Base-by-base conservation (phyloP, 2,113 vertebrate species). In the Cyphomyrus plagiostoma region DNA sequence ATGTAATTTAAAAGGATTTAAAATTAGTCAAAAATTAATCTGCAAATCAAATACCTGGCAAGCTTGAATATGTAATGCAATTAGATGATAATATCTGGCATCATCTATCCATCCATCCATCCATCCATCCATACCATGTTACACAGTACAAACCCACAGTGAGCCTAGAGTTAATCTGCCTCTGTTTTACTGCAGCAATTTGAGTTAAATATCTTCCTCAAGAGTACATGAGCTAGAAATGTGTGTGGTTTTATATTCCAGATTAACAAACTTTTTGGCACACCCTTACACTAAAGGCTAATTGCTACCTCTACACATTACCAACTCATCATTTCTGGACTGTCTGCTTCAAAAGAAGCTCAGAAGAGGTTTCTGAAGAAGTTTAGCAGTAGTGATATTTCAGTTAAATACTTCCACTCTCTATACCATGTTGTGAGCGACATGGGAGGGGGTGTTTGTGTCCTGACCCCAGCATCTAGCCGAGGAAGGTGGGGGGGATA, bases 381-480 rank as follows among this genome's bases (percentile, higher is more conserved):
- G 26, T 74, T 74, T 26, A 74, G 66, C 66, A 74, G 26, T n/a
- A 62, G 56, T 62, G 23, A 62, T 62, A 62, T n/a, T n/a, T 13
- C 92, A 91, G n/a, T 84, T 48, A 15, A 49, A 56, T 84, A 53
- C 30, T 74, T 74, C 82, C 39, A 62, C 21, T 86, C 35, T 10
- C 23, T 4, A 52, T 62, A 53, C 58, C 90, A 56, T 93, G 92
- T 92, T 92, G 3, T 35, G 92, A 93, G 94, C 88, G 90, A 90
- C 62, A 49, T 30, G 89, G 92, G 92, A 94, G 62, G 17, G 89
- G 46, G 53, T 62, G 70, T 87, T 89, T 89, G 49, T 35, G 62
- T 26, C 77, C 3, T 17, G 11, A 30, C 45, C 35, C 46, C n/a
- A 52, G 39, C 88, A 58, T 87, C 50, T 80, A 39, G 2, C 70